Conservation (phyloP, 2,888 invertebrate species). For the Troilus luridus region DNA sequence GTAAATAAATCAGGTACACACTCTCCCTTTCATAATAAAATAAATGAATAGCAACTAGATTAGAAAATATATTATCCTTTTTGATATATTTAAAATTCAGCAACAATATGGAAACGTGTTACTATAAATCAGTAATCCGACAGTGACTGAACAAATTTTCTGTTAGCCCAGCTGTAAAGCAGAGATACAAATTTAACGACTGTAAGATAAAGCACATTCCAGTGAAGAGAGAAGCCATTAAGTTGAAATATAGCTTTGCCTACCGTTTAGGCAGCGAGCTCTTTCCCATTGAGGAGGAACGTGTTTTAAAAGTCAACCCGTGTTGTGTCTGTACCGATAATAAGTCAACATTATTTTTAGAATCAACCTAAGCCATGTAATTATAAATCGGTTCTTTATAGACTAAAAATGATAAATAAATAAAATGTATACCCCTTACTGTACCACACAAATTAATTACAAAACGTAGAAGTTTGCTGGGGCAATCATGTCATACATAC, state of each 20-base stretch:
- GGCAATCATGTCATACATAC: too few species aligned
- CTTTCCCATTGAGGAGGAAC: background rate
- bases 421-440: too few species aligned
- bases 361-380: background rate
- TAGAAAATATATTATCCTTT: too few species aligned
- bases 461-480: too few species aligned
- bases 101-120: too few species aligned
- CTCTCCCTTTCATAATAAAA: too few species aligned
- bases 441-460: too few species aligned
- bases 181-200: background rate
- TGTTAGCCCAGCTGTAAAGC: background rate
- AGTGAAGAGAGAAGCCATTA: background rate
- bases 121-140: background rate
- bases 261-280: background rate
- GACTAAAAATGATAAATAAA: too few species aligned
- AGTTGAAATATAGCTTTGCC: constrained; percentile 18
- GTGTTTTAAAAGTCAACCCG: background rate
- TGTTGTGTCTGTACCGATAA: background rate
- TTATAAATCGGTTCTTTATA: too few species aligned
- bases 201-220: background rate
- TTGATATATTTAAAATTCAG: too few species aligned
- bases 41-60: too few species aligned
- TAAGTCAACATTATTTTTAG: background rate
- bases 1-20: too few species aligned
- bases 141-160: background rate